These are phyloP conservation scores for Zaprionus davidi DNA, from an alignment of 1,140 invertebrate species.

Conservation along the genomic window DNA sequence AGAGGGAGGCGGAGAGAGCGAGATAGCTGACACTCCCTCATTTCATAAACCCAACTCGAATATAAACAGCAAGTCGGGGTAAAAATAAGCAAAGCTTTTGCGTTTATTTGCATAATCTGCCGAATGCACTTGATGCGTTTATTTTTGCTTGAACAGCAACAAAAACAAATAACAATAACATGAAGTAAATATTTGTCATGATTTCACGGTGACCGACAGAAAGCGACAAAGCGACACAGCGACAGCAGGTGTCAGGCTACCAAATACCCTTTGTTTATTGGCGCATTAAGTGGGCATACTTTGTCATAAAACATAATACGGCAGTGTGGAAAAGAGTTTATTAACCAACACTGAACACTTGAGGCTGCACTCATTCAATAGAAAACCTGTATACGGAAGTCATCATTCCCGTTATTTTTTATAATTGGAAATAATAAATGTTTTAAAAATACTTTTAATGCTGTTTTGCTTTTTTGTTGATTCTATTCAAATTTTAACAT, in stretches of 20 bases:
- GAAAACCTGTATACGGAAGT: too few relatives aligned
- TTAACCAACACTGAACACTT: background rate
- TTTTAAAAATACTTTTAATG: too few relatives aligned
- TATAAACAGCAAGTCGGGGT: background rate
- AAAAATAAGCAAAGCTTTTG: constrained; percentile 51
- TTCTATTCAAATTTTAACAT: too few relatives aligned
- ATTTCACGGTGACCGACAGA: constrained; percentile 3
- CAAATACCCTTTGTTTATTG: constrained; percentile 5
- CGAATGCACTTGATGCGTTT: constrained; percentile 31
- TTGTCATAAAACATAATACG: background rate
- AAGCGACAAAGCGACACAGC: background rate
- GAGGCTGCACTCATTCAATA: too few relatives aligned
- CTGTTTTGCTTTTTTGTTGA: too few relatives aligned
- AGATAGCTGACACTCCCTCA: background rate
- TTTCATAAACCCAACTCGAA: constrained; percentile 7
- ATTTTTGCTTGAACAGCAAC: constrained; percentile 35
- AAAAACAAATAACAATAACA: background rate
- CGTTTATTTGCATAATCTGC: constrained; percentile 29
- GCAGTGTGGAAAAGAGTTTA: background rate
- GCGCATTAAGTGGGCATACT: background rate
- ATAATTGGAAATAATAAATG: too few relatives aligned
- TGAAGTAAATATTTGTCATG: constrained; percentile 38
- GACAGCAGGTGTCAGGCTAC: background rate
- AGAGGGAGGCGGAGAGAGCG: background rate
- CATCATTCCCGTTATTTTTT: too few relatives aligned